These are phyloP conservation scores for Lydus trimaculatus DNA, from an alignment of 2,888 invertebrate genomes.

Conservation along the genomic window DNA sequence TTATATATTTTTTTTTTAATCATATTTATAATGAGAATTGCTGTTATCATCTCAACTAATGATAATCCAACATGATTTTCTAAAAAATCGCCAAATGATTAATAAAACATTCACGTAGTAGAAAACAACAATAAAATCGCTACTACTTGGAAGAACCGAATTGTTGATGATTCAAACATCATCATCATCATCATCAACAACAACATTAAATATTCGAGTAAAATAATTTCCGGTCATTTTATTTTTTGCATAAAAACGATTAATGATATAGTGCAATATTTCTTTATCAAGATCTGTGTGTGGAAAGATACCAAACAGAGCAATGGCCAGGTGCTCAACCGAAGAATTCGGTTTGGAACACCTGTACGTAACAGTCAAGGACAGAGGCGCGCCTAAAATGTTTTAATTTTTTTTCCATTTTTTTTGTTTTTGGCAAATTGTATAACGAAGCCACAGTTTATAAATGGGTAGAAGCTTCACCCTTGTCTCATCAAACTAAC, in stretches of 20 bases:
- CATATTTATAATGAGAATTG: not conserved
- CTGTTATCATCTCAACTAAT: not conserved
- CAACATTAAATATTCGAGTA: not conserved
- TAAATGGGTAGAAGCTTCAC: no score
- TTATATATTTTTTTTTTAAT: no score
- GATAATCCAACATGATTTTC: not conserved
- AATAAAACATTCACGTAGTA: not conserved
- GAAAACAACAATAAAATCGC: not conserved
- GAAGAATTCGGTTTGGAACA: not conserved
- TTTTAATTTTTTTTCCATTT: no score
- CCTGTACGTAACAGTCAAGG: constrained; percentile 1
- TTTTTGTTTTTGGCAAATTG: not conserved
- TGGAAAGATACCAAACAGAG: not conserved
- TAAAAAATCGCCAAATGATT: not conserved
- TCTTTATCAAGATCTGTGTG: not conserved
- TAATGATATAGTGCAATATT: not conserved
- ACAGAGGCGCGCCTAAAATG: not conserved
- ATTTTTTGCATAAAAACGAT: not conserved
- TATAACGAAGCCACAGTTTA: no score
- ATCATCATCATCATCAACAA: not conserved
- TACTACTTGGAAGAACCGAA: not conserved
- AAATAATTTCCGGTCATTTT: constrained; percentile 2
- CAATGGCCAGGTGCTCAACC: not conserved
- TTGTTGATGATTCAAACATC: not conserved
- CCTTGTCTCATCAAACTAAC: no score